Conservation (phyloP, 2,888 invertebrate genomes). For the Orgyia antiqua region DNA sequence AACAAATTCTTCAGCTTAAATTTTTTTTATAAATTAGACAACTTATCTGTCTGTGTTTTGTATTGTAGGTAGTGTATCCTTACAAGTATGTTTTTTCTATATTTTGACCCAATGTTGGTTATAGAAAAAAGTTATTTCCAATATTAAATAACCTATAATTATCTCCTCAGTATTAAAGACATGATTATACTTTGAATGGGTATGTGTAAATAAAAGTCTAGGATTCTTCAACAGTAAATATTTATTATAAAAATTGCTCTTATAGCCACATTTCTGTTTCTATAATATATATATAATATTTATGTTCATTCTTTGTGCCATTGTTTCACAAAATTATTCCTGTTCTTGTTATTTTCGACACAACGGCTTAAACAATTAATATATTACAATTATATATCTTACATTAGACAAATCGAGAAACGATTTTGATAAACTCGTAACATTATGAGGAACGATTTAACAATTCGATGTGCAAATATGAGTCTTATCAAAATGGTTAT, state of each 20-base stretch:
- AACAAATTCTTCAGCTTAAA: too few species aligned
- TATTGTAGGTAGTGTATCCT: too few species aligned
- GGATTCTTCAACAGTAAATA: constrained; percentile 76
- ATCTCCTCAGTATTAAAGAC: too few species aligned
- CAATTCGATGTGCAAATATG: constrained; percentile 71
- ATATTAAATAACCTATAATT: too few species aligned
- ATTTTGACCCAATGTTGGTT: too few species aligned
- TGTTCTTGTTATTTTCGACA: constrained; percentile 76
- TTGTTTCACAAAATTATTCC: constrained; percentile 78
- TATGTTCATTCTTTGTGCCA: constrained; percentile 78
- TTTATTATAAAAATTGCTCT: constrained; percentile 79
- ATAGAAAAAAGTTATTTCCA: too few species aligned
- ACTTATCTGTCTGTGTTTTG: too few species aligned
- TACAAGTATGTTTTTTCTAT: too few species aligned
- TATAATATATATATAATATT: constrained; percentile 76
- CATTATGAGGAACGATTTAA: constrained; percentile 63
- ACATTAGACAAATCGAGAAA: constrained; percentile 67
- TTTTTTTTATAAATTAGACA: too few species aligned
- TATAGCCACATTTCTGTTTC: constrained; percentile 78
- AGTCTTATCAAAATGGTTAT: constrained; percentile 58
- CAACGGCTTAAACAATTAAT: constrained; percentile 75
- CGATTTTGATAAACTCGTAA: constrained; percentile 60
- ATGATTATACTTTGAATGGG: too few species aligned
- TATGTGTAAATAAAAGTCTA: constrained; percentile 63
- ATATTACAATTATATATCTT: constrained; percentile 73